Evolutionary conservation across 2,888 invertebrate genomes (phyloP).

Genomic region (Selenia dentaria): DNA sequence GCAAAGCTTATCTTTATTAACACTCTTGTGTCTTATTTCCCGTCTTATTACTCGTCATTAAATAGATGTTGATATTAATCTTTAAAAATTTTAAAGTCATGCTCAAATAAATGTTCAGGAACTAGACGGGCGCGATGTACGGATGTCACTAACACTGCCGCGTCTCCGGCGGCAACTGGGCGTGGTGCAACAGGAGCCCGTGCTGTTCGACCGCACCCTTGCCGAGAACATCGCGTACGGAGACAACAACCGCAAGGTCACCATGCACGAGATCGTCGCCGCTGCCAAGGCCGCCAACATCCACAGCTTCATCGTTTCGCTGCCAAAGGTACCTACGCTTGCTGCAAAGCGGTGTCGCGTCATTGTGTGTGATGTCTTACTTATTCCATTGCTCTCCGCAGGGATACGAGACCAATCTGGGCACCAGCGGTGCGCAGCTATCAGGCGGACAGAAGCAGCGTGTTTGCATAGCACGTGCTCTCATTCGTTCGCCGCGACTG

Average conservation of each 20-base stretch:
- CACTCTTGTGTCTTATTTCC: no score
- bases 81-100: no score
- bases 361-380: no score
- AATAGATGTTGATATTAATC: no score
- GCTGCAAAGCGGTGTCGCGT: background rate
- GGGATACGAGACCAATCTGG: constrained; percentile 88
- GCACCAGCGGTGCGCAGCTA: constrained; percentile 88
- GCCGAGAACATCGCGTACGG: constrained; percentile 95
- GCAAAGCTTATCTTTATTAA: no score
- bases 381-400: no score
- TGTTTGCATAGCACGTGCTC: constrained; percentile 89
- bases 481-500: constrained; percentile 87
- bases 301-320: constrained; percentile 89
- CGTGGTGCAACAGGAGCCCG: constrained; percentile 93
- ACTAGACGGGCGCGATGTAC: constrained; percentile 84
- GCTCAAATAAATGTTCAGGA: constrained; percentile 62
- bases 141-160: constrained; percentile 85
- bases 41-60: no score
- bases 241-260: constrained; percentile 87
- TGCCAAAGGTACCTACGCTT: constrained; percentile 84
- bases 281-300: constrained; percentile 92
- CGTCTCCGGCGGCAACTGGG: constrained; percentile 90
- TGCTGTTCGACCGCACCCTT: constrained; percentile 92
- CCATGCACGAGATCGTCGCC: constrained; percentile 89
- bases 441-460: constrained; percentile 90